Conservation (phyloP, 2,113 vertebrate species). For the Brienomyrus brachyistius region DNA sequence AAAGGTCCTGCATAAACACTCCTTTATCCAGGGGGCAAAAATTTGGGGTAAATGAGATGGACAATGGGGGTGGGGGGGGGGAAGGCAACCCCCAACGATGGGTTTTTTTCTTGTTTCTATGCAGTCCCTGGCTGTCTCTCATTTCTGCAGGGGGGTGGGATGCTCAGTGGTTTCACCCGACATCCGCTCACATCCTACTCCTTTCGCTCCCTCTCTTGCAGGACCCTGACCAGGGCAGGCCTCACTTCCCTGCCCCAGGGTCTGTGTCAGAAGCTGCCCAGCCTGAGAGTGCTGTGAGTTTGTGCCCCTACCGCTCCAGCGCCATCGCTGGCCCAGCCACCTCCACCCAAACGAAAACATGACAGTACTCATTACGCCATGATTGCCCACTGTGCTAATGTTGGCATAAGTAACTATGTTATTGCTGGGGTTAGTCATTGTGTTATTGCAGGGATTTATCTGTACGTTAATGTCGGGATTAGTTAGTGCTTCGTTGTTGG, state of each 20-base stretch:
- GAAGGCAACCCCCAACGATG: no score
- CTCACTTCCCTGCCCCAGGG: constrained; percentile 74
- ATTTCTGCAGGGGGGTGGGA: neutral
- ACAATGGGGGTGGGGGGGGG: neutral
- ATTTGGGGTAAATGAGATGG: neutral
- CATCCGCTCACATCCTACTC: neutral
- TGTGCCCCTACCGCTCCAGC: neutral
- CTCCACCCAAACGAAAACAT: neutral
- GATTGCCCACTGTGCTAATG: neutral
- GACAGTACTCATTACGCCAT: neutral
- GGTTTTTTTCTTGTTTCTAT: constrained; percentile 18
- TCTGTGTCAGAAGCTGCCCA: constrained; percentile 85
- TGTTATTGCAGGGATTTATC: neutral
- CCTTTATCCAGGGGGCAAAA: neutral
- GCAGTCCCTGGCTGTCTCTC: constrained; percentile 29
- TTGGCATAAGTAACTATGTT: neutral
- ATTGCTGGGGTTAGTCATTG: neutral
- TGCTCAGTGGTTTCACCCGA: neutral
- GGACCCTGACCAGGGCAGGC: constrained; percentile 80
- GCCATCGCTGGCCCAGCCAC: neutral
- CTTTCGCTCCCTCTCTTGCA: constrained; percentile 40
- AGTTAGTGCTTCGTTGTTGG: neutral
- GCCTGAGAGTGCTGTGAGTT: constrained; percentile 85
- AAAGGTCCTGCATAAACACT: neutral
- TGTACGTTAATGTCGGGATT: neutral